Evolutionary conservation across 2,888 invertebrate species (phyloP), one percentile per base, ranked within the genome.

Genomic region (Limnephilus marmoratus): DNA sequence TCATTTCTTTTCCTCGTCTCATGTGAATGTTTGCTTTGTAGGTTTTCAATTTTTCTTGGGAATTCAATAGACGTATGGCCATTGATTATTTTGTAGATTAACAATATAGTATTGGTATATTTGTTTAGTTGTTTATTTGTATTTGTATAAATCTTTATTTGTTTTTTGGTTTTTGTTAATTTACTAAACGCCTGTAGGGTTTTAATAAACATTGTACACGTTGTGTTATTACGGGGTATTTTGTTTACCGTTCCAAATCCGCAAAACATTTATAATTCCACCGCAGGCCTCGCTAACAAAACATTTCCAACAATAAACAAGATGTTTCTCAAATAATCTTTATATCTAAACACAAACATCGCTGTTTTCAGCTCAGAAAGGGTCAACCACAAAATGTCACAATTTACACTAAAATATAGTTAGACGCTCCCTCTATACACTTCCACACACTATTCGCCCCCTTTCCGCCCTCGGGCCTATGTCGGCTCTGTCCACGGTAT

Each of bases 391-490:
- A 45, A 86, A 86, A 49, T 86, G 86, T 41, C 86, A 86, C 86
- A 45, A 49, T 29, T 68, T 83, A 9, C 45, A 86, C 86, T 49
- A 86, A 86, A 86, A 86, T 86, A 86, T 86, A 86, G 85, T n/a
- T n/a, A 86, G 24, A 37, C n/a, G 45, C 49, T 29, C 29, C 45
- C 24, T 68, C 24, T 24, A n/a, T 68, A n/a, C 24, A 68, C 24
- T n/a, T 68, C 24, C 68, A 68, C 24, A n/a, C 53, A 68, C 24
- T n/a, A 68, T 86, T 86, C 49, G n/a, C 24, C 86, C 86, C 86
- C 13, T 86, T 41, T 45, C 86, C 45, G 24, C 49, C 86, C 86
- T 45, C 15, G 7, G n/a, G 15, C 68, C 24, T 68, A 24, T 68
- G 68, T 24, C n/a, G 29, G 1, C 7, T 68, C 68, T 68, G 68